A percentile compares a stretch with the other conserved stretches of the same genome.
These are phyloP conservation scores for Himantopus leucocephalus DNA, from an alignment of 2,113 vertebrate species.

Conservation along the genomic window DNA sequence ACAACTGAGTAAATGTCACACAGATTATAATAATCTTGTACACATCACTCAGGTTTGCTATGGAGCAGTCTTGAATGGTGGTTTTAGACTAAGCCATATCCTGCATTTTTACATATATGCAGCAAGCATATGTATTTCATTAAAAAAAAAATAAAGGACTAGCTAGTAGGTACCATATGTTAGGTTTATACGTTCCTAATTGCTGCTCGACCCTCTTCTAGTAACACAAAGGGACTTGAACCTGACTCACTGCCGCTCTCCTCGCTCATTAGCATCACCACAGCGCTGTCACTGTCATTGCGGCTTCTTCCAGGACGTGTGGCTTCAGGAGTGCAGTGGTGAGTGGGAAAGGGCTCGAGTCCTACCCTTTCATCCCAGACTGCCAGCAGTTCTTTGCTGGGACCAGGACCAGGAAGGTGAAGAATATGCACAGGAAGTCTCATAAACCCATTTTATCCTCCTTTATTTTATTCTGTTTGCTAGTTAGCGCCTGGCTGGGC, in stretches of 20 bases:
- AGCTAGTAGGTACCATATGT: background rate
- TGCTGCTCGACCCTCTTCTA: background rate
- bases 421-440: background rate
- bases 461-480: background rate
- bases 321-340: background rate
- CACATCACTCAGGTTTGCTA: background rate
- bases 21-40: background rate
- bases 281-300: background rate
- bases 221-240: background rate
- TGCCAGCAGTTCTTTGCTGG: background rate
- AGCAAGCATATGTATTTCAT: background rate
- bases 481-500: background rate
- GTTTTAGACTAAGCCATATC: background rate
- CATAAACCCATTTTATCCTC: background rate
- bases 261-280: background rate
- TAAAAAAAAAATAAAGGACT: background rate
- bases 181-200: background rate
- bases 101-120: background rate
- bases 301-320: rapidly evolving
- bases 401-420: background rate
- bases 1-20: background rate
- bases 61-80: background rate
- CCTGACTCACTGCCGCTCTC: background rate
- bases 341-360: background rate
- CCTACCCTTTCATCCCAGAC: background rate